Evolutionary conservation across 2,797 vertebrate genomes (phyloP).

Genomic region (Onychomys torridus): DNA sequence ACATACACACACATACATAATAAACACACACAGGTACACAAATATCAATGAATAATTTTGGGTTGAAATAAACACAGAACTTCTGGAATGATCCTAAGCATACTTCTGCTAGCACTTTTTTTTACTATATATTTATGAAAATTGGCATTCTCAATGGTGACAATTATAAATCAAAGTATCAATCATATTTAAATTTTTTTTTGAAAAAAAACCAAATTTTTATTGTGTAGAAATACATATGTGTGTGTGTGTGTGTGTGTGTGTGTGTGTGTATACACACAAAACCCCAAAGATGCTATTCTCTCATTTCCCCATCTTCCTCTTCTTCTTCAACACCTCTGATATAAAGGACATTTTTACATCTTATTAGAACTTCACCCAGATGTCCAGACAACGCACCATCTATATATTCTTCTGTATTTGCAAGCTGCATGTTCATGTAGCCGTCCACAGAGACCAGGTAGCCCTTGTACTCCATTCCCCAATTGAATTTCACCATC

Average conservation of each 20-base stretch:
- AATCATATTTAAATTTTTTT: not conserved
- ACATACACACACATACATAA: not conserved
- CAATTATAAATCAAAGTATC: not conserved
- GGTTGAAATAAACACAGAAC: not conserved
- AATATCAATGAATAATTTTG: not conserved
- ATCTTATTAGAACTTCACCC: conserved; percentile 98
- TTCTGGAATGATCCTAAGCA: not conserved
- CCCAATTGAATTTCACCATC: conserved; percentile 99
- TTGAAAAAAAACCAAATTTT: conserved; percentile 81
- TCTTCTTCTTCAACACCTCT: conserved; percentile 99
- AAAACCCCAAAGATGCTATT: conserved; percentile 87
- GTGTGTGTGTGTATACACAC: too few species aligned
- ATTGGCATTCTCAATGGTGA: not conserved
- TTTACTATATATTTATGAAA: not conserved
- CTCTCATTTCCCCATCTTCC: conserved; percentile 99
- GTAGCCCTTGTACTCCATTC: conserved; percentile 99
- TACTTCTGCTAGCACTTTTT: not conserved
- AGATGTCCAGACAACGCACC: conserved; percentile 97
- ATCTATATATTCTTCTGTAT: conserved; percentile 98
- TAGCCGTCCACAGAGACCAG: conserved; percentile 98
- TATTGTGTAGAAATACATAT: conserved; percentile 85
- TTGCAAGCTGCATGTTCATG: conserved; percentile 99
- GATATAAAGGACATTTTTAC: conserved; percentile 99
- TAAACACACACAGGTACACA: not conserved
- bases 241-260: too few species aligned